Evolutionary conservation across 1,140 invertebrate genomes (phyloP).

Genomic region (Lepidurus couesii): DNA sequence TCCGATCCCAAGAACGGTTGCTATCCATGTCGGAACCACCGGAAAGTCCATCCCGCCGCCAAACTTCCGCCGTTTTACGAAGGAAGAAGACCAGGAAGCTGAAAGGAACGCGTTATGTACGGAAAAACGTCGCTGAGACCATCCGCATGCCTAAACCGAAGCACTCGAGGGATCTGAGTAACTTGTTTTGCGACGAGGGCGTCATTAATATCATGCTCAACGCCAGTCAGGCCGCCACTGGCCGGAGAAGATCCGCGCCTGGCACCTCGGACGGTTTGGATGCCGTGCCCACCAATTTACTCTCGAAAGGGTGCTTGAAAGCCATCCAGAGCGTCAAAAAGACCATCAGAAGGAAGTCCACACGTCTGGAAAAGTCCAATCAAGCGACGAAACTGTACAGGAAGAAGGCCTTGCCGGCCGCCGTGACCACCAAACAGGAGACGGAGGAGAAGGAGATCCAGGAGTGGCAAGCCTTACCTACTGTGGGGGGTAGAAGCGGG

Average conservation of each 20-base stretch:
- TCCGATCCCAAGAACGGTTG: background rate
- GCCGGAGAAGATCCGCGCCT: conserved; percentile 33
- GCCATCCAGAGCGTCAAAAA: conserved; percentile 33
- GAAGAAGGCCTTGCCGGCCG: conserved; percentile 4
- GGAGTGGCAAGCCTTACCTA: conserved; percentile 27
- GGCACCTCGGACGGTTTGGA: conserved; percentile 28
- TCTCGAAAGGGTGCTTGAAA: conserved; percentile 36
- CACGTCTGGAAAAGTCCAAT: conserved; percentile 28
- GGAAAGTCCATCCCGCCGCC: background rate
- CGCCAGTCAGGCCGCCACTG: conserved; percentile 35
- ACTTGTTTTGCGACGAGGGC: conserved; percentile 38
- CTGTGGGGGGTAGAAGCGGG: background rate
- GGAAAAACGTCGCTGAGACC: background rate
- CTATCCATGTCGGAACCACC: background rate
- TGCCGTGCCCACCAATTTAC: conserved; percentile 34
- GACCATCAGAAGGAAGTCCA: conserved; percentile 35
- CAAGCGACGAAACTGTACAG: conserved; percentile 35
- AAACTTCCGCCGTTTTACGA: background rate
- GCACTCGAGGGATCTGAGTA: conserved; percentile 37
- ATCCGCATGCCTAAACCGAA: conserved; percentile 3
- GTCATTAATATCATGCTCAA: conserved; percentile 38
- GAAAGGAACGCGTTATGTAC: background rate
- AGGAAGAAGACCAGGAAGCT: background rate
- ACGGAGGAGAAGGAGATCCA: conserved; percentile 1
- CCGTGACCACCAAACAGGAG: background rate